Conservation (phyloP, 2,113 vertebrate genomes). For the Arvicanthis niloticus region DNA sequence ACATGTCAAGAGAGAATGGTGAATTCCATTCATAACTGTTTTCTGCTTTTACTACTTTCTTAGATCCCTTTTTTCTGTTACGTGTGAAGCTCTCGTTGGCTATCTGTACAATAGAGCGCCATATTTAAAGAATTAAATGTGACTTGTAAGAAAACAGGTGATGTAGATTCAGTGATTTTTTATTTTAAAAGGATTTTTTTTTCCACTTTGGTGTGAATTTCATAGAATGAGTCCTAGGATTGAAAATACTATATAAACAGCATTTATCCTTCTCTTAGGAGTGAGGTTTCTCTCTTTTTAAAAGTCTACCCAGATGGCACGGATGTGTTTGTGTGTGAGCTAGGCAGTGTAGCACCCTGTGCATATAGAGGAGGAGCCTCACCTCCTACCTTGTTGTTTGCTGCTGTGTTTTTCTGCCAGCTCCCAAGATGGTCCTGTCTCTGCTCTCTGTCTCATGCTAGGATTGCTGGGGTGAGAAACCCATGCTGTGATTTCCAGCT, state of each 20-base stretch:
- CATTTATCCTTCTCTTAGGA: background rate
- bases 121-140: conserved; percentile 18
- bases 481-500: background rate
- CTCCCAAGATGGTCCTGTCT: background rate
- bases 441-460: background rate
- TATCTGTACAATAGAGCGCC: background rate
- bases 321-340: background rate
- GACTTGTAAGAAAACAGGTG: background rate
- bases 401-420: background rate
- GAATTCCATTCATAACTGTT: background rate
- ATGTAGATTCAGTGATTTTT: background rate
- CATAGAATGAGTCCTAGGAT: background rate
- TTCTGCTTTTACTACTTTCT: background rate
- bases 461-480: too few relatives aligned
- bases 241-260: conserved; percentile 32
- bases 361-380: too few relatives aligned
- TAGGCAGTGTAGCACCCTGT: background rate
- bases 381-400: background rate
- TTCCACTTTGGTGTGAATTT: background rate
- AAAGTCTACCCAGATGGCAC: background rate
- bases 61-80: background rate
- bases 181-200: background rate
- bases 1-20: background rate
- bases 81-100: background rate
- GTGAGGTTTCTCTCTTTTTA: background rate